Conservation (phyloP, 2,888 invertebrate species). For the Aporophyla lueneburgensis region DNA sequence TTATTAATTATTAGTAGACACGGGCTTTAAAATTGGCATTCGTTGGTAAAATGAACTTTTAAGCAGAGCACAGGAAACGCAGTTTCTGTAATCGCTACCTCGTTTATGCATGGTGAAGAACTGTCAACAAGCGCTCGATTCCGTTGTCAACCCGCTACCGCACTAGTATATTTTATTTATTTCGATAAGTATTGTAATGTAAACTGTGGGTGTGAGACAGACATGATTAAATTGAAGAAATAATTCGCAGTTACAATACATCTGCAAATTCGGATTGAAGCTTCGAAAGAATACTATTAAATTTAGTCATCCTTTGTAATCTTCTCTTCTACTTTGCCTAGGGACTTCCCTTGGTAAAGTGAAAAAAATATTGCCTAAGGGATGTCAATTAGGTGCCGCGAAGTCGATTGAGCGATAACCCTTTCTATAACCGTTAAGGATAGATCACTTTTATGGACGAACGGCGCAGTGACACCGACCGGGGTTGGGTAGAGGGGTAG, state of each 20-base stretch:
- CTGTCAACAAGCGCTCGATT: background rate
- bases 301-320: background rate
- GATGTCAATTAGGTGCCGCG: slow-evolving; percentile 18
- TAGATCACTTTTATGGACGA: slow-evolving; percentile 14
- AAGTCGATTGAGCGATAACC: slow-evolving; percentile 42
- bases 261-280: background rate
- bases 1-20: background rate
- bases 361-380: background rate
- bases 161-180: background rate
- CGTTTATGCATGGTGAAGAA: background rate
- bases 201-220: background rate
- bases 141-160: background rate
- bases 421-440: slow-evolving; percentile 26
- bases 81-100: background rate
- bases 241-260: background rate
- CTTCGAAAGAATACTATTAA: background rate
- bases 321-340: slow-evolving; percentile 16
- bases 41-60: background rate
- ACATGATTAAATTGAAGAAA: background rate
- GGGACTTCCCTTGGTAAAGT: background rate
- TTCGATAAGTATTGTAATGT: background rate
- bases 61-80: background rate
- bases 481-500: background rate
- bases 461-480: slow-evolving; percentile 8
- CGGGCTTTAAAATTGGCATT: background rate